Conservation (phyloP, 2,113 vertebrate genomes). For the Pituophis catenifer region DNA sequence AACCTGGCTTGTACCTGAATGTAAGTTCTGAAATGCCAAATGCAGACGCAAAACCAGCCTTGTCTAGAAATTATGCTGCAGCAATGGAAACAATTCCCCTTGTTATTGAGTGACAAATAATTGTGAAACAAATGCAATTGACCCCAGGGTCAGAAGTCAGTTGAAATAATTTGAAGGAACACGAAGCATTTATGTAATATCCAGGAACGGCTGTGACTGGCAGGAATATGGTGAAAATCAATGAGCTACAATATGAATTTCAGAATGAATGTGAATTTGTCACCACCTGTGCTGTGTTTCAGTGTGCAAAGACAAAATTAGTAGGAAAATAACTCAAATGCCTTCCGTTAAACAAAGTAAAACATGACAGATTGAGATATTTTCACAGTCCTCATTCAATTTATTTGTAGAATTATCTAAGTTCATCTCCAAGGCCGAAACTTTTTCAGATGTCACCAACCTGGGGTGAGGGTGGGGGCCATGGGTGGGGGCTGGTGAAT, state of each 20-base stretch:
- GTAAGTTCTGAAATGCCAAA: constrained; percentile 17
- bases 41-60: background rate
- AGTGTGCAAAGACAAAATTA: background rate
- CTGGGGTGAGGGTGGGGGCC: background rate
- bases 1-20: background rate
- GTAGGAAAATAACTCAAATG: background rate
- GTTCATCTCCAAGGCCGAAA: background rate
- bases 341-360: background rate
- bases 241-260: background rate
- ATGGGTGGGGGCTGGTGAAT: background rate
- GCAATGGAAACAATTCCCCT: background rate
- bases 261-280: background rate
- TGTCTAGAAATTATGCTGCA: constrained; percentile 18
- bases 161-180: background rate
- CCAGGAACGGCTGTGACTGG: constrained; percentile 8
- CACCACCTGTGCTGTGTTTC: background rate
- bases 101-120: constrained; percentile 29
- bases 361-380: background rate
- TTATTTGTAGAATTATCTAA: background rate
- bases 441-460: background rate
- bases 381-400: background rate
- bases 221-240: constrained; percentile 3
- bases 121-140: background rate
- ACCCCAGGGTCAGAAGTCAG: background rate
- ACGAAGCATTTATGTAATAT: background rate